phyloP scores from a whole-genome alignment of 2,888 invertebrate species.

The Lasiommata megera region DNA sequence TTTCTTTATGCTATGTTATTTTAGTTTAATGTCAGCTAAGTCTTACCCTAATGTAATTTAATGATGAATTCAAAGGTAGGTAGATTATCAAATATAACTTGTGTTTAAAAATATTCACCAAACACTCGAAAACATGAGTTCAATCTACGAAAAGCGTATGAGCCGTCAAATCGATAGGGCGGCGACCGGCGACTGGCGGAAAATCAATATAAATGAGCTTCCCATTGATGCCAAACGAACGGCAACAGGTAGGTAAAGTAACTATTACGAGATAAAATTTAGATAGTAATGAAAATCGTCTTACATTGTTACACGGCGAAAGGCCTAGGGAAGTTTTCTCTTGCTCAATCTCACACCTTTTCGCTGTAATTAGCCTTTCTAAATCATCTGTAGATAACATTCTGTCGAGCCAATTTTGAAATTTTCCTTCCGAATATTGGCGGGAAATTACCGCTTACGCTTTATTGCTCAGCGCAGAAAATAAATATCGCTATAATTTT shows the following conservation, averaged over 20 bases:
- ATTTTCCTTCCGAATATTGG: slow-evolving; percentile 43
- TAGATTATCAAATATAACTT: no score
- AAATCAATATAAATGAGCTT: slow-evolving; percentile 23
- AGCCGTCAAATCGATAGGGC: slow-evolving; percentile 19
- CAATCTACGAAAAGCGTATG: slow-evolving; percentile 5
- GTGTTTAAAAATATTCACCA: neutral
- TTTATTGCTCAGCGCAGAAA: neutral
- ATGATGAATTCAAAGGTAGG: no score
- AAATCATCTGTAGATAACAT: slow-evolving; percentile 65
- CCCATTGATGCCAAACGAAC: neutral
- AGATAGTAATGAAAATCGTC: slow-evolving; percentile 2
- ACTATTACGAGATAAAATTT: neutral
- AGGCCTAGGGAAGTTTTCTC: slow-evolving; percentile 64
- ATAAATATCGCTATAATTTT: no score
- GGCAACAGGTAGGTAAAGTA: slow-evolving; percentile 31
- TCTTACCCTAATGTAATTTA: no score
- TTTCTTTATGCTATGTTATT: no score
- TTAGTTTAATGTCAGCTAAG: no score
- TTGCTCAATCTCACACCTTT: slow-evolving; percentile 68
- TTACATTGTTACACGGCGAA: slow-evolving; percentile 25
- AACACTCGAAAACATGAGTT: neutral
- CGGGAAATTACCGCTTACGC: slow-evolving; percentile 39
- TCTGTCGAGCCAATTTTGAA: slow-evolving; percentile 41
- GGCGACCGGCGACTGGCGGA: slow-evolving; percentile 19
- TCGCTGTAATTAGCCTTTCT: slow-evolving; percentile 70